Conservation (phyloP, 1,140 invertebrate species). For the Orchestia grillus region DNA sequence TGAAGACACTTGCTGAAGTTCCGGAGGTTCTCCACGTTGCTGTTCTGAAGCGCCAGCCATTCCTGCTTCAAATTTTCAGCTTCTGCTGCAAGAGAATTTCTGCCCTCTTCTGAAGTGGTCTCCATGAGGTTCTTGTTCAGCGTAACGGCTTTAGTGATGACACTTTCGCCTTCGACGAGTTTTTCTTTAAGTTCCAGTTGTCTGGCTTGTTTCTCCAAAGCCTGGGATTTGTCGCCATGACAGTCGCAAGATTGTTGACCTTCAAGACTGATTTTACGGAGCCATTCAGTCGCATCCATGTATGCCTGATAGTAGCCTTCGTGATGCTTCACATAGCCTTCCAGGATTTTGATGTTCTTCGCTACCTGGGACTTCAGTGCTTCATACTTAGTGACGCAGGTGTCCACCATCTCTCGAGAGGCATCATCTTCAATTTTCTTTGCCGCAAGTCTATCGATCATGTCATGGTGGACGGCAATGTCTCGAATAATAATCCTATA, state of each 20-base stretch:
- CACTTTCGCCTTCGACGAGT: conserved; percentile 79
- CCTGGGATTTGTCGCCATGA: conserved; percentile 84
- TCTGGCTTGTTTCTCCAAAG: conserved; percentile 81
- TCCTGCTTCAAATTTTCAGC: conserved; percentile 86
- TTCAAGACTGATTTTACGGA: conserved; percentile 85
- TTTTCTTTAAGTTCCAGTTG: conserved; percentile 79
- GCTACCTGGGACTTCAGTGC: conserved; percentile 75
- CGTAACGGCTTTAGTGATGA: conserved; percentile 82
- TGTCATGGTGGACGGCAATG: conserved; percentile 82
- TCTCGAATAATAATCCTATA: conserved; percentile 80
- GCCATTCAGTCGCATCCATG: conserved; percentile 87
- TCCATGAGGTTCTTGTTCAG: conserved; percentile 83
- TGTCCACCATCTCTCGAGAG: conserved; percentile 76
- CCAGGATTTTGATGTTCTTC: conserved; percentile 76
- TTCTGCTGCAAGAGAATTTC: conserved; percentile 87
- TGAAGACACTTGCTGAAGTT: conserved; percentile 84
- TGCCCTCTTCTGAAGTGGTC: conserved; percentile 87
- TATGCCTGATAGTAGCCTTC: conserved; percentile 87
- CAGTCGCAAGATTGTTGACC: conserved; percentile 87
- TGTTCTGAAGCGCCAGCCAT: conserved; percentile 87
- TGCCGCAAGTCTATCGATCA: conserved; percentile 75
- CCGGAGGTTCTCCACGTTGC: conserved; percentile 84
- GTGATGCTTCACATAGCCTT: conserved; percentile 87
- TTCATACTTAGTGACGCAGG: conserved; percentile 80
- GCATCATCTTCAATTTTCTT: conserved; percentile 69